Percentiles rank a stretch among this genome's conserved stretches.
These are phyloP conservation scores for Morus bassanus DNA, from an alignment of 2,797 vertebrate genomes.

Conservation along the genomic window DNA sequence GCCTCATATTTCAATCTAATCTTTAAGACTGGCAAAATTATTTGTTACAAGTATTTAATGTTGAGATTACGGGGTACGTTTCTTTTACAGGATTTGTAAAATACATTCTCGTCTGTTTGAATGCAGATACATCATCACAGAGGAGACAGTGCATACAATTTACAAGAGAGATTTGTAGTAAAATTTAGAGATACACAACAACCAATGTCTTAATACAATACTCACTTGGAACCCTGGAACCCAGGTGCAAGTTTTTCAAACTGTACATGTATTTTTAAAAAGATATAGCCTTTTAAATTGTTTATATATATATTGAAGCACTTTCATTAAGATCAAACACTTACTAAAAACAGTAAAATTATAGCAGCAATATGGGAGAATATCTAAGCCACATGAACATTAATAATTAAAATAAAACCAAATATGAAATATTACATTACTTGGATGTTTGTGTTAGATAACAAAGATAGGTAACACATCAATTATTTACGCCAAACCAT, in stretches of 20 bases:
- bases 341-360: slow-evolving; percentile 27
- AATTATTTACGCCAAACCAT: background rate
- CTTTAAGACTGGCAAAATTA: background rate
- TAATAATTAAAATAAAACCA: slow-evolving; percentile 20
- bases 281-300: slow-evolving; percentile 45
- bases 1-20: background rate
- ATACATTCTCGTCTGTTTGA: slow-evolving; percentile 37
- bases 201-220: background rate
- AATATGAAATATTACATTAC: background rate
- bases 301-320: slow-evolving; percentile 22
- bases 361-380: slow-evolving; percentile 42
- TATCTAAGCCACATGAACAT: slow-evolving; percentile 6
- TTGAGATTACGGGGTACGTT: background rate
- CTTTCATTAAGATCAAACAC: slow-evolving; percentile 30
- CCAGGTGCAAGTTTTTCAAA: slow-evolving; percentile 28
- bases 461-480: background rate
- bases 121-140: background rate
- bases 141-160: slow-evolving; percentile 18
- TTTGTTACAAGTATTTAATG: background rate
- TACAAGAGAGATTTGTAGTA: background rate
- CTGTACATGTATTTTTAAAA: slow-evolving; percentile 52
- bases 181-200: slow-evolving; percentile 7
- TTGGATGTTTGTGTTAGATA: background rate
- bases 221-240: background rate
- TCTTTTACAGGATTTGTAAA: slow-evolving; percentile 4